phyloP scores from a whole-genome alignment of 2,888 invertebrate species.

The Chalcis sispes region DNA sequence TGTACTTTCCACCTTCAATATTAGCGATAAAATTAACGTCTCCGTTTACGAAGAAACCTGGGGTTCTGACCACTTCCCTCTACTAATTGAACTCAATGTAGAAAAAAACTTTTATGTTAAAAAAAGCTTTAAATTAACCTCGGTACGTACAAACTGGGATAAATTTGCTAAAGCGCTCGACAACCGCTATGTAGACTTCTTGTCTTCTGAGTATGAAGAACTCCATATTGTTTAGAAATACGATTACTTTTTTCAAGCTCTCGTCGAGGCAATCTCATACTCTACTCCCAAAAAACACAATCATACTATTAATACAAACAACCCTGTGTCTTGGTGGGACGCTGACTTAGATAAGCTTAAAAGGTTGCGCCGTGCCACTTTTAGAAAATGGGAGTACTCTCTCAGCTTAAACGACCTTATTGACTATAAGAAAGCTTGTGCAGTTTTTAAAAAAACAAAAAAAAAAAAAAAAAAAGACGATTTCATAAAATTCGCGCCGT shows the following conservation, averaged over 20 bases:
- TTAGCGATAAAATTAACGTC: background rate
- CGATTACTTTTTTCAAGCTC: background rate
- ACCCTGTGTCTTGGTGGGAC: no score
- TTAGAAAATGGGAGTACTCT: no score
- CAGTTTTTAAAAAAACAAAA: no score
- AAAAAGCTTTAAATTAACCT: background rate
- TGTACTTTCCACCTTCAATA: background rate
- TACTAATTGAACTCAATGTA: background rate
- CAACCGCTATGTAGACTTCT: background rate
- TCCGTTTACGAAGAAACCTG: background rate
- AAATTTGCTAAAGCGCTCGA: background rate
- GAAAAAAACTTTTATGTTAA: background rate
- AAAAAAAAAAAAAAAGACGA: no score
- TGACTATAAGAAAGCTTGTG: no score
- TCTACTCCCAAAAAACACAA: background rate
- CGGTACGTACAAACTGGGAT: background rate
- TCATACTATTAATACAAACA: no score
- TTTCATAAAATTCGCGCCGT: no score
- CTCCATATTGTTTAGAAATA: background rate
- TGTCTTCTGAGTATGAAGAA: background rate
- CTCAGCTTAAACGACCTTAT: no score
- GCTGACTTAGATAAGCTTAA: no score
- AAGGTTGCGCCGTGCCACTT: no score
- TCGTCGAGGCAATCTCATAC: background rate
- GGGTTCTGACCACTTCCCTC: background rate